Evolutionary conservation across 1,140 invertebrate genomes (phyloP), one percentile per base, ranked within the genome.

Genomic region (Pseudobourletiella spinata): DNA sequence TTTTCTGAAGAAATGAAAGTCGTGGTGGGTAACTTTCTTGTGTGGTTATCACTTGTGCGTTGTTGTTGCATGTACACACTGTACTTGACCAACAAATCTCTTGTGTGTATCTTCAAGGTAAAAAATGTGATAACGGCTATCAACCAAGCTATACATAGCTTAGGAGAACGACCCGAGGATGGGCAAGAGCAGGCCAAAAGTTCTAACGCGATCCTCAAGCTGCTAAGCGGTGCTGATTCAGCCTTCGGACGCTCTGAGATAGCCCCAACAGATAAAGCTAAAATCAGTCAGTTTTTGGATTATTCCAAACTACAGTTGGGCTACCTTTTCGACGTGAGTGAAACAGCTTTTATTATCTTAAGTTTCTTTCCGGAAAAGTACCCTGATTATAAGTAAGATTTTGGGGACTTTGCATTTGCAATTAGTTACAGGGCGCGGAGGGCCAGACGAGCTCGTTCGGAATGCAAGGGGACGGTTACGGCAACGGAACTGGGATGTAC

Each of bases 241-340:
- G 3, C 16, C 15, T 3, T 8, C 22, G 50, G 28, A 16, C 26
- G 20, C 26, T 8, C 16, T 8, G 50, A 54, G 4, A 16, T 24
- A 20, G 18, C 29, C 30, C 50, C 20, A 22, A 11, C 51, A n/a
- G 64, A 65, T 28, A 60, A 57, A 54, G 28, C 44, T 14, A 63
- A 55, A 29, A 56, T 56, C 3, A 30, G 39, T 22, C 29, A 48
- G 28, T 51, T 59, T 22, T 50, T 67, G 35, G 57, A 63, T 20
- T 42, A 26, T 60, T 43, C 60, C 2, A 43, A 29, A 22, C 44
- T 51, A 52, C 60, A 61, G 16, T 48, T 67, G 26, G 20, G 44
- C 18, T 24, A 25, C 15, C 52, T 63, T 59, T 67, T 67, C 42
- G 65, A 63, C 42, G 65, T 67, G 56, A 57, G 44, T 50, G 18